These are phyloP conservation scores for Coracopsis vasa DNA, from an alignment of 2,113 vertebrate species.

Conservation along the genomic window DNA sequence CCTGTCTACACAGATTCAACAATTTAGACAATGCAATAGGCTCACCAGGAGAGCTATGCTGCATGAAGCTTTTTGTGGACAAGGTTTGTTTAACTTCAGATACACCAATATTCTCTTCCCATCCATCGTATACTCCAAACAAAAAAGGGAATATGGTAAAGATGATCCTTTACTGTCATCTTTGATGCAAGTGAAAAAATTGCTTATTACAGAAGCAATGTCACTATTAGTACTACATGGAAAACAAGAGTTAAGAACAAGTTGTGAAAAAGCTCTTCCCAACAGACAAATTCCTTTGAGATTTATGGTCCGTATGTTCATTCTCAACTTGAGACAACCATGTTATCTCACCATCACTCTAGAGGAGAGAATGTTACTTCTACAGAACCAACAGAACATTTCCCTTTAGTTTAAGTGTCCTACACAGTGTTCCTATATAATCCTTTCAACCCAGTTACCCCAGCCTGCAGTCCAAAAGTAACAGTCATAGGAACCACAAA, in stretches of 20 bases:
- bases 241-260: background rate
- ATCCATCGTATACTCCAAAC: background rate
- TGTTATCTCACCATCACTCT: background rate
- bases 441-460: background rate
- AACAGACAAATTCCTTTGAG: background rate
- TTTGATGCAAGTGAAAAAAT: background rate
- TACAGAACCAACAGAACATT: background rate
- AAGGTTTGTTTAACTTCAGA: background rate
- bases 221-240: background rate
- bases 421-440: background rate
- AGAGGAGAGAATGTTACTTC: background rate
- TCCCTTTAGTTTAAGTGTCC: background rate
- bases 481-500: background rate
- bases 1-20: background rate
- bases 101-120: background rate
- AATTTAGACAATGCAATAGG: background rate
- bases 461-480: background rate
- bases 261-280: background rate
- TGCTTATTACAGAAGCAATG: background rate
- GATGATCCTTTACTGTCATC: background rate
- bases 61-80: background rate
- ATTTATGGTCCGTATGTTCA: background rate
- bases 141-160: background rate
- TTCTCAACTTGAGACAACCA: background rate
- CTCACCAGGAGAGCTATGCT: background rate